phyloP scores from a whole-genome alignment of 2,797 vertebrate genomes.

The Paguma larvata region DNA sequence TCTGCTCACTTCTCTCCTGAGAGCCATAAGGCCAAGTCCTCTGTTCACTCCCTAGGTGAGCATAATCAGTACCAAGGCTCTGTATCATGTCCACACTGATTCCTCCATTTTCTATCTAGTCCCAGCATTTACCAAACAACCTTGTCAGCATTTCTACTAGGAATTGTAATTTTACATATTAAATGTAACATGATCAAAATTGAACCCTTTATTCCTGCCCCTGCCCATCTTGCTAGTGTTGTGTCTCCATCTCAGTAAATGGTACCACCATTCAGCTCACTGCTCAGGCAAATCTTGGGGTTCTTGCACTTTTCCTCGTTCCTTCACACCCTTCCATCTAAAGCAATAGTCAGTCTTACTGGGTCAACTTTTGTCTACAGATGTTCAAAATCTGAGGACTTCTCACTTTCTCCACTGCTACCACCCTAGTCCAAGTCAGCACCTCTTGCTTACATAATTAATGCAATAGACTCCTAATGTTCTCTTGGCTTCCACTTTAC shows the following conservation, averaged over 20 bases:
- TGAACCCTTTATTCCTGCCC: neutral
- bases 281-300: neutral
- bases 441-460: neutral
- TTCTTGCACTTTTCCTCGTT: neutral
- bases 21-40: accelerated
- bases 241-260: neutral
- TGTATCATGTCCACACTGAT: neutral
- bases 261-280: neutral
- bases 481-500: neutral
- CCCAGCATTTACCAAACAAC: neutral
- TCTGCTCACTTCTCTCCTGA: neutral
- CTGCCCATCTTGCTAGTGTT: neutral
- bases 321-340: neutral
- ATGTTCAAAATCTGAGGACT: neutral
- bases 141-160: neutral
- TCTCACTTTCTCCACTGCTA: neutral
- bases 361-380: neutral
- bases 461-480: neutral
- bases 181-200: neutral
- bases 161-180: neutral
- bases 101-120: neutral
- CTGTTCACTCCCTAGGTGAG: too few species aligned
- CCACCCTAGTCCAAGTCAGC: neutral
- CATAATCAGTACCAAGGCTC: neutral
- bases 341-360: neutral